Evolutionary conservation across 1,140 invertebrate species (phyloP).

Genomic region (Macrotrachela quadricornifera): DNA sequence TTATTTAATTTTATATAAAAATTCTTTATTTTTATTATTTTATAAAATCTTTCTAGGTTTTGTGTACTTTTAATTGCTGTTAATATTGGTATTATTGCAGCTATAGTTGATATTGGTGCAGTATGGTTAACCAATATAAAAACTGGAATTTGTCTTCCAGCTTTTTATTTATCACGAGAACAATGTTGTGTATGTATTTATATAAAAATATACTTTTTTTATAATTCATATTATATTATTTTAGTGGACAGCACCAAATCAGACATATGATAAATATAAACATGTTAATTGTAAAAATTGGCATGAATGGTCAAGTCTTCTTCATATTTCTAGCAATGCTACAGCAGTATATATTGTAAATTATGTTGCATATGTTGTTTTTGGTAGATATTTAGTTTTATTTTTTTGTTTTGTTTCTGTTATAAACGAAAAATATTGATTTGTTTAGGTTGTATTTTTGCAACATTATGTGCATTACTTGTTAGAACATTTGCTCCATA

Average conservation of each 20-base stretch:
- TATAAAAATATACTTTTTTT: slow-evolving; percentile 76
- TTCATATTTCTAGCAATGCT: slow-evolving; percentile 72
- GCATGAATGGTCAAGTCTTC: slow-evolving; percentile 7
- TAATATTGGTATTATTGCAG: slow-evolving; percentile 39
- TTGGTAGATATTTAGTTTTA: slow-evolving; percentile 37
- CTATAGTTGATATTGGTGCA: slow-evolving; percentile 75
- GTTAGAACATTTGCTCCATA: slow-evolving; percentile 97
- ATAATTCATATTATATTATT: slow-evolving; percentile 30
- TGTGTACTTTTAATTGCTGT: slow-evolving; percentile 86
- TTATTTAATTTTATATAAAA: too few species aligned
- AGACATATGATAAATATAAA: background rate
- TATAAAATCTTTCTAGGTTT: slow-evolving; percentile 28
- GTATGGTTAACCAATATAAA: slow-evolving; percentile 98
- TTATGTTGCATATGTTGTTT: slow-evolving; percentile 76
- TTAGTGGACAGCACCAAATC: slow-evolving; percentile 11
- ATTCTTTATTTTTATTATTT: too few species aligned
- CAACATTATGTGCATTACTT: slow-evolving; percentile 71
- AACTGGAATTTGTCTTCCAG: slow-evolving; percentile 86
- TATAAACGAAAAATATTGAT: too few species aligned
- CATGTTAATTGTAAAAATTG: background rate
- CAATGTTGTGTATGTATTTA: slow-evolving; percentile 94
- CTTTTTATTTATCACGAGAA: slow-evolving; percentile 94
- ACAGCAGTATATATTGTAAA: slow-evolving; percentile 72
- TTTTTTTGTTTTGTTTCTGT: too few species aligned
- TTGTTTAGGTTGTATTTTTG: slow-evolving; percentile 73